These are phyloP conservation scores for Diorhabda carinulata DNA, from an alignment of 1,140 invertebrate species.

Conservation along the genomic window DNA sequence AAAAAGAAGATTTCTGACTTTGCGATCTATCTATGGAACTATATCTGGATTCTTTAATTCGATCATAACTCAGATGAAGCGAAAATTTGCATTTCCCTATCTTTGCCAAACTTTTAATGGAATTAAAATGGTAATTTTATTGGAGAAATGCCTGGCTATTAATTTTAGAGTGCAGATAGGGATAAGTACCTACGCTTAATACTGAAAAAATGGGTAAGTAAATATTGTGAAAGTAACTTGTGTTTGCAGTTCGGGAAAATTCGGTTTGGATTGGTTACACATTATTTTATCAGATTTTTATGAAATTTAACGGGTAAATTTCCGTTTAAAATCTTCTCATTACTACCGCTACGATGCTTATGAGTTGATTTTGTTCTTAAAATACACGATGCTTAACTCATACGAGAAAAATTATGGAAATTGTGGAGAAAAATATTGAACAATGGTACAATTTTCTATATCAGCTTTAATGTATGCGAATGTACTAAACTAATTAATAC, in stretches of 20 bases:
- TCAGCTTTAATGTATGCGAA: too few species aligned
- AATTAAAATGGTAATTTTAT: constrained; percentile 24
- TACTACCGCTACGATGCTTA: too few species aligned
- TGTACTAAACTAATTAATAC: too few species aligned
- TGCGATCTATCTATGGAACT: constrained; percentile 22
- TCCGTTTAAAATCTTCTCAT: too few species aligned
- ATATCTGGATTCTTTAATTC: constrained; percentile 23
- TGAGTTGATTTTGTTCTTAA: too few species aligned
- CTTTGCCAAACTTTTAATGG: constrained; percentile 26
- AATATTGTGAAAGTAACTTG: not conserved
- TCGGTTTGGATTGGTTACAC: too few species aligned
- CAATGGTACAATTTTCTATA: too few species aligned
- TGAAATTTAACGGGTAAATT: too few species aligned
- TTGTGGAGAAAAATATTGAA: too few species aligned
- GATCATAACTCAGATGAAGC: constrained; percentile 27
- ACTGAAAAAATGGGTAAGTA: constrained; percentile 1
- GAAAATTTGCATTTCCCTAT: constrained; percentile 29
- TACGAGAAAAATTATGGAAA: too few species aligned
- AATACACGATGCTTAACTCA: too few species aligned
- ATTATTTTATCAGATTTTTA: too few species aligned
- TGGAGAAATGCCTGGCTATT: not conserved
- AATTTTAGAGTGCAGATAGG: constrained; percentile 14
- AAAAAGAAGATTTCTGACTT: constrained; percentile 22
- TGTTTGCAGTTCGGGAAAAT: not conserved
- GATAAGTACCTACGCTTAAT: constrained; percentile 4